Evolutionary conservation across 2,797 vertebrate species (phyloP).

Genomic region (Catamblyrhynchus diadema): DNA sequence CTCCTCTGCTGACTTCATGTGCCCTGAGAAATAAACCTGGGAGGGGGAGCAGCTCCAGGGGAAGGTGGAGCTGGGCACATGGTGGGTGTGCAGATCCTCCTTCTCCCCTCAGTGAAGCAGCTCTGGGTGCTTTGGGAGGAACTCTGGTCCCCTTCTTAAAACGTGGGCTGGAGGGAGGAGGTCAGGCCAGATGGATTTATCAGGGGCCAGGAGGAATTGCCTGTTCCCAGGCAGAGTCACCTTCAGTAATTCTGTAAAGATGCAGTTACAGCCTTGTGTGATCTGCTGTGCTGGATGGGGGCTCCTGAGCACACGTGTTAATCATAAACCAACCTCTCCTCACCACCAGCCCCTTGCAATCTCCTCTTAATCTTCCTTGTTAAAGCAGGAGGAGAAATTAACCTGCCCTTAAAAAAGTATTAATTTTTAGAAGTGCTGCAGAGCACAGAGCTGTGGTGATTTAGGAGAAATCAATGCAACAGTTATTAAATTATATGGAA

Average conservation of each 20-base stretch:
- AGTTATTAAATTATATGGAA: constrained; percentile 38
- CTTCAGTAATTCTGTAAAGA: background rate
- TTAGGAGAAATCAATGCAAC: constrained; percentile 47
- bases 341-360: background rate
- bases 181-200: background rate
- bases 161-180: background rate
- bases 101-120: background rate
- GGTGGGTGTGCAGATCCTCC: background rate
- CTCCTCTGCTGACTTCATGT: background rate
- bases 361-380: background rate
- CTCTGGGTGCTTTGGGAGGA: background rate
- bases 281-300: background rate
- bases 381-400: background rate
- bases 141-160: background rate
- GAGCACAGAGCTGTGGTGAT: background rate
- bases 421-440: constrained; percentile 9
- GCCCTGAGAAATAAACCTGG: background rate
- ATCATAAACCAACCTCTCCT: constrained; percentile 4
- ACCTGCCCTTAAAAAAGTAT: background rate
- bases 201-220: background rate
- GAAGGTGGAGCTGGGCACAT: background rate
- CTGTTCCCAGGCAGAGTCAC: background rate
- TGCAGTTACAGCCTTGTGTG: background rate
- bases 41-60: background rate
- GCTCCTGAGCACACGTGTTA: background rate